Evolutionary conservation across 2,888 invertebrate species (phyloP), one percentile per base, ranked within the genome.

Genomic region (Sinohyriopsis cumingii): DNA sequence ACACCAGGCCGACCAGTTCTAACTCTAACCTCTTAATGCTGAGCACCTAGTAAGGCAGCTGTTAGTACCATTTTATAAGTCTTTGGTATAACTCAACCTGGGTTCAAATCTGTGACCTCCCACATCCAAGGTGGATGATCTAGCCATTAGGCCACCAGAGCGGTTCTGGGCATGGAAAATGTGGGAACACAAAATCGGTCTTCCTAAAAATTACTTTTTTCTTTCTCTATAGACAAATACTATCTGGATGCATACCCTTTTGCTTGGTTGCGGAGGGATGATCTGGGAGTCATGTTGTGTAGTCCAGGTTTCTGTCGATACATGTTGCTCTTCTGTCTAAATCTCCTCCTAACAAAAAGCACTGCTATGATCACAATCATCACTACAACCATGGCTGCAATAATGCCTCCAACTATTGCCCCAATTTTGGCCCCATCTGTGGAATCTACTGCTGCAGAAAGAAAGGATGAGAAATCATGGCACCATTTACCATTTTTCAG

Each of bases 261-360:
- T 59, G 63, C 71, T 22, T 55, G 53, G 25, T 66, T 59, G 20
- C 66, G 67, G 25, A 73, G n/a, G 22, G 70, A 71, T 63, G 70
- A 65, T 61, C 73, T 70, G 18, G 73, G 73, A 7, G 72, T 72
- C 61, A 72, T 57, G 25, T 55, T 63, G n/a, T 61, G 73, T 25
- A 73, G 68, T 7, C 72, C 71, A 15, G 73, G 72, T 18, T 75
- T 45, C 53, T 76, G 76, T 54, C 80, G 67, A 55, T 79, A 76
- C 79, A 79, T 80, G 65, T 72, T 78, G 56, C 79, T 78, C 66
- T 83, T 84, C 5, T 76, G 70, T 1, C 72, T 69, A 61, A 75
- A 74, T 28, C 78, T 67, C 28, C 79, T 71, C 18, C 79, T 69
- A 33, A 82, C 63, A 63, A 82, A 59, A n/a, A 84, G 24, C 22